phyloP scores from a whole-genome alignment of 2,113 vertebrate species.

The Neomonachus schauinslandi region DNA sequence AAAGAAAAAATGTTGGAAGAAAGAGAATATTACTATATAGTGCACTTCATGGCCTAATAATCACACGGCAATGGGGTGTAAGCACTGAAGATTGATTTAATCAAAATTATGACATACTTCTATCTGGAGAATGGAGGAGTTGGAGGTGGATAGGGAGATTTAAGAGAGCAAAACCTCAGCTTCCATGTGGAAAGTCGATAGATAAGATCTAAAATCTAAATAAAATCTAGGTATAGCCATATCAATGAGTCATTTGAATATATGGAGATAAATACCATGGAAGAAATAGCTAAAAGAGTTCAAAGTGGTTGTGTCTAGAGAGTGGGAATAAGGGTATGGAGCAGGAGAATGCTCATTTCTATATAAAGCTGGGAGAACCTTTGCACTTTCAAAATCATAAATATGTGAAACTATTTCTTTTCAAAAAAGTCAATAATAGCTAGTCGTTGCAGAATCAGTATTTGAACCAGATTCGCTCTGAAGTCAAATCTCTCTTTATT shows the following conservation, averaged over 20 bases:
- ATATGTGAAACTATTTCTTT: neutral
- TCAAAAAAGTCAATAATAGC: neutral
- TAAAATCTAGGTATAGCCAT: neutral
- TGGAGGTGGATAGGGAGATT: neutral
- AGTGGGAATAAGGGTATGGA: neutral
- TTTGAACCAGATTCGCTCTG: neutral
- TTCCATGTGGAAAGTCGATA: neutral
- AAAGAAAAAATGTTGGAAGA: neutral
- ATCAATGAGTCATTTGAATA: neutral
- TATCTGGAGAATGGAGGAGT: neutral
- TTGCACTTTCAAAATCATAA: neutral
- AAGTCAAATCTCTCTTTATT: neutral
- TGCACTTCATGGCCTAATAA: neutral
- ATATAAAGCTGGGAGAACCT: neutral
- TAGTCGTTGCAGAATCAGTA: neutral
- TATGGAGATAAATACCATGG: neutral
- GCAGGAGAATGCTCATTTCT: neutral
- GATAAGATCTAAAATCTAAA: neutral
- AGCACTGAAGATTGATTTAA: neutral
- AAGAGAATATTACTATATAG: neutral
- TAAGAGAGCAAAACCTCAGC: neutral
- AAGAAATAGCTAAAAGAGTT: neutral
- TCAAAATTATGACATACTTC: neutral
- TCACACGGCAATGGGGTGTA: neutral
- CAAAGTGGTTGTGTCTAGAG: neutral